Conservation (phyloP, 2,797 vertebrate genomes). For the Atherinosoma microstoma region DNA sequence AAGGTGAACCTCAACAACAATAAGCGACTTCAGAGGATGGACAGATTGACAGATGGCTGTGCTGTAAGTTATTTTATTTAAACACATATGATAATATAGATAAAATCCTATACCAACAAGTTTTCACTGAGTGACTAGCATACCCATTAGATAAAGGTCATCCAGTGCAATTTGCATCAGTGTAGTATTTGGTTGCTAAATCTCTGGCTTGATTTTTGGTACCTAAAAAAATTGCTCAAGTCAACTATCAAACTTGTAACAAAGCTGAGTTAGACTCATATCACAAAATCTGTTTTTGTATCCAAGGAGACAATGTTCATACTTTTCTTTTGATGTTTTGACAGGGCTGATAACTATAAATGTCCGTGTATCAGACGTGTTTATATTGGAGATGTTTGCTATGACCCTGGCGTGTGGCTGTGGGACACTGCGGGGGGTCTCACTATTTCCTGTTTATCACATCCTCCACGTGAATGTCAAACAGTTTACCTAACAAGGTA, state of each 20-base stretch:
- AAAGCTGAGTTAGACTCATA: constrained; percentile 20
- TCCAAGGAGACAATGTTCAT: constrained; percentile 49
- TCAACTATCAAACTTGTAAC: constrained; percentile 2
- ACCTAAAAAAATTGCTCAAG: neutral
- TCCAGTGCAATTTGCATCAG: neutral
- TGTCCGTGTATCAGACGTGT: constrained; percentile 71
- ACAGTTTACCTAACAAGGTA: constrained; percentile 84
- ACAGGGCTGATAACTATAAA: constrained; percentile 71
- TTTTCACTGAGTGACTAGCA: neutral
- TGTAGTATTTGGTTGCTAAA: neutral
- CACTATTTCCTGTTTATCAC: constrained; percentile 81
- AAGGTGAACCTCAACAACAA: constrained; percentile 5
- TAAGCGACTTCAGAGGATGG: neutral
- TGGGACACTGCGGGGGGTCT: constrained; percentile 74
- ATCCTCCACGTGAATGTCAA: constrained; percentile 80
- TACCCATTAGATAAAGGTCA: neutral
- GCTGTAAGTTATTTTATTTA: neutral
- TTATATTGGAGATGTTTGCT: constrained; percentile 78
- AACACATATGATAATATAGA: neutral
- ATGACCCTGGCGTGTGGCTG: constrained; percentile 78
- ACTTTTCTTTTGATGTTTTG: constrained; percentile 68
- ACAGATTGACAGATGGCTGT: neutral
- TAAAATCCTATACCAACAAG: neutral
- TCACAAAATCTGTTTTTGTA: constrained; percentile 44
- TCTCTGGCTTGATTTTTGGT: neutral